Base-by-base conservation (phyloP, 1,140 invertebrate species). In the Temnothorax nylanderi region DNA sequence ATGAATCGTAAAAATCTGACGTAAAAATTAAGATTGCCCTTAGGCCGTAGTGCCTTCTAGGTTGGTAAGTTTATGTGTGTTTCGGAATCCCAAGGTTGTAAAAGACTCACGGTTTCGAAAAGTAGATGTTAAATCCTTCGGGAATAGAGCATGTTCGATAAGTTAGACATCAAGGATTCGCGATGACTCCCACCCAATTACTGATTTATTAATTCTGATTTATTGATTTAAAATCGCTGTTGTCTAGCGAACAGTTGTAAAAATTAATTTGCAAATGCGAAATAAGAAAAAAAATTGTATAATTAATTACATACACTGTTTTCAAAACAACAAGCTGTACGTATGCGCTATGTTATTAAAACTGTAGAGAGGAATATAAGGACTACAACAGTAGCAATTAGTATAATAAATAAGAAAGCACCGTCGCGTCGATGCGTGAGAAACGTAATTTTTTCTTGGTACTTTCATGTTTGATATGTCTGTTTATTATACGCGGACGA, bases 21-120 rank as follows among this genome's bases (percentile, higher is more conserved):
- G n/a, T 87, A 88, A 88, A 87, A 88, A 88, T 87, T 88, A 88
- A 60, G 82, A 87, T 88, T 67, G 86, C 86, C 71, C 82, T 26
- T 34, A 51, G 86, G 82, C 71, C 26, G 49, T 60, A 54, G 7
- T 84, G 71, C 32, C n/a, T n/a, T n/a, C n/a, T n/a, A n/a, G n/a
- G 51, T 51, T 49, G 21, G 62, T 41, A 44, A 77, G 86, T 88
- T 88, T 88, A 88, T 87, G 82, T 86, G 86, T 65, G 71, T 56
- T 77, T 69, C 84, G 62, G 34, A 49, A 54, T 37, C 47, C 80
- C 56, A 49, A n/a, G 80, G 69, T 60, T 60, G 41, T 84, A 84
- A 84, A 84, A 60, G 69, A 18, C 41, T 80, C 34, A 80, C 62
- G 44, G 34, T 67, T 75, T 84, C 69, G 13, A 62, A 44, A 75